Conservation (phyloP, 2,888 invertebrate species). For the Sabatieria punctata region DNA sequence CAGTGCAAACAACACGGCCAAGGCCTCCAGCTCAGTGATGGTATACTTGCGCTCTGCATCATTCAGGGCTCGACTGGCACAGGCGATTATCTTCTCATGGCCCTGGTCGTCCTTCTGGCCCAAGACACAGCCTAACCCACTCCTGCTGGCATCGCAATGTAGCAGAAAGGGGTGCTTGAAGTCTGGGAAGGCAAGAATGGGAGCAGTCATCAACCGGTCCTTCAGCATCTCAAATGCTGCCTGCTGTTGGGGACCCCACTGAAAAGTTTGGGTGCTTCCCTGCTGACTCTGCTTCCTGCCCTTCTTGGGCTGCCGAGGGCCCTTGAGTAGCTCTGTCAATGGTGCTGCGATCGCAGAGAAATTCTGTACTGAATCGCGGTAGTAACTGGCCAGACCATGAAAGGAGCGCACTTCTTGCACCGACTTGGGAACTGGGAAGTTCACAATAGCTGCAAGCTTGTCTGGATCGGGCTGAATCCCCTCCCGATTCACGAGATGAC, state of each 20-base stretch:
- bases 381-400: too few species aligned
- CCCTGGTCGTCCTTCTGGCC: background rate
- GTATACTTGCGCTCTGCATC: background rate
- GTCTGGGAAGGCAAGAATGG: background rate
- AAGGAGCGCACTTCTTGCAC: too few species aligned
- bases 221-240: background rate
- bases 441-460: background rate
- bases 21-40: background rate
- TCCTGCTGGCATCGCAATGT: background rate
- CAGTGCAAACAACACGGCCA: background rate
- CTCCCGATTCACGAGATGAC: background rate
- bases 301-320: too few species aligned
- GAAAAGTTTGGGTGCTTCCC: too few species aligned
- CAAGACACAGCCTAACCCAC: background rate
- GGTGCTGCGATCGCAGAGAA: too few species aligned
- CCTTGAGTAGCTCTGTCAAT: too few species aligned
- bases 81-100: background rate
- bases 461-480: background rate
- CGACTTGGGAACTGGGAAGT: background rate
- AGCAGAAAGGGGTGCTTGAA: background rate
- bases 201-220: background rate
- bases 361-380: too few species aligned
- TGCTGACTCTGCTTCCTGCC: too few species aligned
- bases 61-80: background rate
- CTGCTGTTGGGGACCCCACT: background rate